Conservation (phyloP, 1,140 invertebrate species). For the Drosophila ananassae region DNA sequence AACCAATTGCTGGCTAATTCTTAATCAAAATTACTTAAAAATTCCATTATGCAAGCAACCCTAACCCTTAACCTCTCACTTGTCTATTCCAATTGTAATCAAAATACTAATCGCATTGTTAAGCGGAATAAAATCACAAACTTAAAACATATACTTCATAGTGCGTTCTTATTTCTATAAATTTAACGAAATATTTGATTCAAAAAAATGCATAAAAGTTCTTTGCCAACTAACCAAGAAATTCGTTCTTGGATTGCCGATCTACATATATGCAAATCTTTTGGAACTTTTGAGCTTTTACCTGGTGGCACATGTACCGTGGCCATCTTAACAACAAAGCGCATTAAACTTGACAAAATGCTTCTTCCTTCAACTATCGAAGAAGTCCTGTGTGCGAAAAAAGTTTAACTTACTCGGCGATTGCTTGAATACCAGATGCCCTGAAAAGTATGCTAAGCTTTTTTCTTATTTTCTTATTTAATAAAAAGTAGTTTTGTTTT, state of each 20-base stretch:
- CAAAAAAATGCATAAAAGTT: slow-evolving; percentile 17
- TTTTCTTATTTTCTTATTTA: background rate
- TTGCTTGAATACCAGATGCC: slow-evolving; percentile 17
- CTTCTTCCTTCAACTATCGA: slow-evolving; percentile 53
- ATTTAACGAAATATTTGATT: slow-evolving; percentile 6
- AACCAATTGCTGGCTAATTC: slow-evolving; percentile 65
- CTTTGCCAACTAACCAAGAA: slow-evolving; percentile 44
- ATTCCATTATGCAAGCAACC: slow-evolving; percentile 60
- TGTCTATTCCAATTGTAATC: slow-evolving; percentile 55
- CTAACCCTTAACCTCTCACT: slow-evolving; percentile 13
- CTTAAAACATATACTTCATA: background rate
- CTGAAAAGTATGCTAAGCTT: slow-evolving; percentile 3
- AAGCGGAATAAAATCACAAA: slow-evolving; percentile 29
- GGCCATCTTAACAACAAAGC: slow-evolving; percentile 54
- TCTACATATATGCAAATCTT: slow-evolving; percentile 46
- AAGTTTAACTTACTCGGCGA: background rate
- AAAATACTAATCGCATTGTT: slow-evolving; percentile 30
- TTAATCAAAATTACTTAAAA: slow-evolving; percentile 59
- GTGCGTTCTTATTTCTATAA: background rate
- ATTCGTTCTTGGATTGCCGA: slow-evolving; percentile 39
- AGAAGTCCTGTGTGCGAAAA: slow-evolving; percentile 36
- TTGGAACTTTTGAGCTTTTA: slow-evolving; percentile 61
- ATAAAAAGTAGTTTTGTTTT: background rate
- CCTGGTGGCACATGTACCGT: slow-evolving; percentile 34
- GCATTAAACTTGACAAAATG: slow-evolving; percentile 73